Evolutionary conservation across 2,113 vertebrate species (phyloP).

Genomic region (Bungarus multicinctus): DNA sequence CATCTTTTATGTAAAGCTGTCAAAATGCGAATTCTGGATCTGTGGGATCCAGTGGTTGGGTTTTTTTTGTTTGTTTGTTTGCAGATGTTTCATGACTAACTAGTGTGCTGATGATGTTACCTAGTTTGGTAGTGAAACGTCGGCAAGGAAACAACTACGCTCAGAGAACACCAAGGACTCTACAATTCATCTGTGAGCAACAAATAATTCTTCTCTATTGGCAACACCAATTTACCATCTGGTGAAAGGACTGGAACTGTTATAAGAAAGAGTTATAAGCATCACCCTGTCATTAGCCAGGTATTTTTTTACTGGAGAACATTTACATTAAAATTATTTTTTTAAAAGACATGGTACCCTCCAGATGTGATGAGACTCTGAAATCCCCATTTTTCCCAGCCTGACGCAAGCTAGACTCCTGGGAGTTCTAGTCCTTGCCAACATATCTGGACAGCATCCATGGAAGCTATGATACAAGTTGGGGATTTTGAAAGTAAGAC

Average conservation of each 20-base stretch:
- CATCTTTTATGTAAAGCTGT: too few species aligned
- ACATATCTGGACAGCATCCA: not conserved
- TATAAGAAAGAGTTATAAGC: not conserved
- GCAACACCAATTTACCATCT: not conserved
- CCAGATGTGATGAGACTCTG: not conserved
- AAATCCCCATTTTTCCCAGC: not conserved
- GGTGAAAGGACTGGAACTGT: not conserved
- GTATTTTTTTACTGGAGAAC: not conserved
- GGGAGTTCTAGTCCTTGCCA: not conserved
- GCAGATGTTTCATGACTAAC: too few species aligned
- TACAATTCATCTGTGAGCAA: too few species aligned
- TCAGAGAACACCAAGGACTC: too few species aligned
- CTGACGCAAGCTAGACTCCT: not conserved
- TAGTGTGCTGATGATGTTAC: too few species aligned
- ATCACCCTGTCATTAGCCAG: not conserved
- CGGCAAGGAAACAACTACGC: too few species aligned
- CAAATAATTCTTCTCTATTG: too few species aligned
- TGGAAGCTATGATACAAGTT: not conserved
- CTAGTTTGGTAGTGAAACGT: too few species aligned
- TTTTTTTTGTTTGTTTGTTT: too few species aligned
- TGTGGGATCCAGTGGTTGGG: too few species aligned
- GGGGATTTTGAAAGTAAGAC: not conserved
- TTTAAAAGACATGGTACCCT: not conserved
- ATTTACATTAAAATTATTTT: not conserved
- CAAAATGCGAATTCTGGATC: too few species aligned